Evolutionary conservation across 2,797 vertebrate genomes (phyloP).

Genomic region (Oceanodroma leucorhoa): DNA sequence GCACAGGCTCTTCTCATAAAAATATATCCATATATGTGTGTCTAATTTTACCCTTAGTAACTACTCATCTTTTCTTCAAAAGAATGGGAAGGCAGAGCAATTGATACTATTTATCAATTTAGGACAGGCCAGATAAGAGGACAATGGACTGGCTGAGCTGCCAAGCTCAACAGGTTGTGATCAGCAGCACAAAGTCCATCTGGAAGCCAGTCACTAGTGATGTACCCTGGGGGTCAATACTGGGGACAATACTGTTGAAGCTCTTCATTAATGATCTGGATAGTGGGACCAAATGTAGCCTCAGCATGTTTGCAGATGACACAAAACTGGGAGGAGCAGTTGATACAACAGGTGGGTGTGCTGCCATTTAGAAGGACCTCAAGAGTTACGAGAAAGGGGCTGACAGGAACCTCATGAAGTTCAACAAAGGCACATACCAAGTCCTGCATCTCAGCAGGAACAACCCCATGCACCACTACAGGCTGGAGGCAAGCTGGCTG

Average conservation of each 20-base stretch:
- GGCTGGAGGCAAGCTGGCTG: not conserved
- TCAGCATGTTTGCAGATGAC: not conserved
- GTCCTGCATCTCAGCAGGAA: not conserved
- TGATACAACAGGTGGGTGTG: not conserved
- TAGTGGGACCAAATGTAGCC: not conserved
- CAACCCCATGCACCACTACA: not conserved
- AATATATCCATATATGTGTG: not conserved
- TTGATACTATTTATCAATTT: not conserved
- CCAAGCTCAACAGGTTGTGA: not conserved
- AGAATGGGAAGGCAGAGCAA: not conserved
- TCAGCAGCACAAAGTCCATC: not conserved
- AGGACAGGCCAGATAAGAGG: not conserved
- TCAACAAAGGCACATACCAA: not conserved
- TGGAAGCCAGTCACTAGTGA: not conserved
- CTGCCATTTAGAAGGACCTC: not conserved
- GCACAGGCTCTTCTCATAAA: not conserved
- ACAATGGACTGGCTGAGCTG: not conserved
- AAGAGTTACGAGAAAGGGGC: rapidly evolving
- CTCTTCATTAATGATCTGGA: not conserved
- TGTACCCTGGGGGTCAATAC: rapidly evolving
- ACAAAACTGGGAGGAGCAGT: not conserved
- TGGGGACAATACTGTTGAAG: not conserved
- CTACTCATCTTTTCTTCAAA: not conserved
- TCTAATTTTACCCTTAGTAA: not conserved
- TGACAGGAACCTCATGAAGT: not conserved